These are phyloP conservation scores for Xestia sexstrigata DNA, from an alignment of 2,888 invertebrate species.

Conservation along the genomic window DNA sequence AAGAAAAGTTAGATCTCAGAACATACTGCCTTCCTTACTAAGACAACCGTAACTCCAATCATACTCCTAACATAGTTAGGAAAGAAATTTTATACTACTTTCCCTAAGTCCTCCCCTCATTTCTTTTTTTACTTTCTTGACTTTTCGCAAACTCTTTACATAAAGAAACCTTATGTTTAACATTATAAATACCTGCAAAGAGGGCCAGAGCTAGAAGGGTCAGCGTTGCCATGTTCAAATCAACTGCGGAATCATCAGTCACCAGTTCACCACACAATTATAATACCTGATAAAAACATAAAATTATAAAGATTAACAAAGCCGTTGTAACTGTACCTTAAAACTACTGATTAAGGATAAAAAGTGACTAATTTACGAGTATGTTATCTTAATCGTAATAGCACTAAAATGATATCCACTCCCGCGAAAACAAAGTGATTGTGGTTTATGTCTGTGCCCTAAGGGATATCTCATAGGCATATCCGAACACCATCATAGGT, in stretches of 20 bases:
- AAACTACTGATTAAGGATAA: constrained; percentile 38
- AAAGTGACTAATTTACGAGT: not conserved
- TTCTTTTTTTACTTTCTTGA: not conserved
- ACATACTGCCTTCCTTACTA: not conserved
- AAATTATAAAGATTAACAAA: constrained; percentile 47
- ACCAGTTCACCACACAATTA: not conserved
- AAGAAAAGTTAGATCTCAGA: too few relatives aligned
- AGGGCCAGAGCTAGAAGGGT: constrained; percentile 31
- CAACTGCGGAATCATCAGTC: constrained; percentile 18
- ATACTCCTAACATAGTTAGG: too few relatives aligned
- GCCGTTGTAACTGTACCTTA: not conserved
- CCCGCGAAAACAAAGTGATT: not conserved
- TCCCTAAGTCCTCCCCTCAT: not conserved
- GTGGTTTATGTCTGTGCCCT: not conserved
- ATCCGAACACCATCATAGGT: too few relatives aligned
- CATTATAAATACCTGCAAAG: constrained; percentile 52
- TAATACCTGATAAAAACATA: constrained; percentile 25
- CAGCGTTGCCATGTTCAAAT: constrained; percentile 39
- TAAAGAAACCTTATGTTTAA: not conserved
- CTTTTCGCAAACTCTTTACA: too few relatives aligned
- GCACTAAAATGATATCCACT: not conserved
- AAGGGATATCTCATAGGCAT: not conserved
- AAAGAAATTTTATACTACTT: not conserved
- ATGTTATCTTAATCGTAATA: constrained; percentile 23
- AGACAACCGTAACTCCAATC: not conserved